Conservation (phyloP, 1,140 invertebrate genomes). For the Ceratina australensis region DNA sequence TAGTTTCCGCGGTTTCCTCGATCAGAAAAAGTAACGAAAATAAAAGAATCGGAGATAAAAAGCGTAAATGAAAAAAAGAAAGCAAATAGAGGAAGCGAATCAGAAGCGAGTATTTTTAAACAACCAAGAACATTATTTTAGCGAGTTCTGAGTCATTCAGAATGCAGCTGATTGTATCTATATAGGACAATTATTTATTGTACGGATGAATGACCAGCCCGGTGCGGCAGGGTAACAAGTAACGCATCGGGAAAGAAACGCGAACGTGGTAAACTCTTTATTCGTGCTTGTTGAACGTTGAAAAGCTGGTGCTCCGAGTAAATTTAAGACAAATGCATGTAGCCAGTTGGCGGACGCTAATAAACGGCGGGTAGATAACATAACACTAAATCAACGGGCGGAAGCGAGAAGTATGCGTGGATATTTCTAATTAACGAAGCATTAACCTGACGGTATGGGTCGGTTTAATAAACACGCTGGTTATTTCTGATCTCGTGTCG, state of each 20-base stretch:
- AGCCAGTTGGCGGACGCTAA: slow-evolving; percentile 27
- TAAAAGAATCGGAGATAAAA: neutral
- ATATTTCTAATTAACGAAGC: slow-evolving; percentile 62
- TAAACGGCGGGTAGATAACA: slow-evolving; percentile 44
- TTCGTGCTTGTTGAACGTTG: neutral
- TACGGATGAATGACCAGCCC: too few species aligned
- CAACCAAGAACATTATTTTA: too few species aligned
- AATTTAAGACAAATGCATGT: slow-evolving; percentile 40
- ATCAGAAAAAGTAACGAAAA: neutral
- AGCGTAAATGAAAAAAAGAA: neutral
- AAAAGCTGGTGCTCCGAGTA: slow-evolving; percentile 30
- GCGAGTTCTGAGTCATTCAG: too few species aligned
- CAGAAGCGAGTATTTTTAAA: neutral
- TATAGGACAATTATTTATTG: too few species aligned
- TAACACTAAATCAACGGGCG: slow-evolving; percentile 53
- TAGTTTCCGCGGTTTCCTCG: neutral
- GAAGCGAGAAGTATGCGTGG: slow-evolving; percentile 44
- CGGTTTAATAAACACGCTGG: slow-evolving; percentile 41
- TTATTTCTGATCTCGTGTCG: slow-evolving; percentile 49
- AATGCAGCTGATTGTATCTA: too few species aligned
- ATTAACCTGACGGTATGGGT: slow-evolving; percentile 29
- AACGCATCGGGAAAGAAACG: neutral
- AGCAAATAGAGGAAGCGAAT: neutral
- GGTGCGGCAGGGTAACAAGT: too few species aligned
- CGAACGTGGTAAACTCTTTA: neutral